Conservation (phyloP, 2,797 vertebrate genomes). For the Hylomyscus alleni region DNA sequence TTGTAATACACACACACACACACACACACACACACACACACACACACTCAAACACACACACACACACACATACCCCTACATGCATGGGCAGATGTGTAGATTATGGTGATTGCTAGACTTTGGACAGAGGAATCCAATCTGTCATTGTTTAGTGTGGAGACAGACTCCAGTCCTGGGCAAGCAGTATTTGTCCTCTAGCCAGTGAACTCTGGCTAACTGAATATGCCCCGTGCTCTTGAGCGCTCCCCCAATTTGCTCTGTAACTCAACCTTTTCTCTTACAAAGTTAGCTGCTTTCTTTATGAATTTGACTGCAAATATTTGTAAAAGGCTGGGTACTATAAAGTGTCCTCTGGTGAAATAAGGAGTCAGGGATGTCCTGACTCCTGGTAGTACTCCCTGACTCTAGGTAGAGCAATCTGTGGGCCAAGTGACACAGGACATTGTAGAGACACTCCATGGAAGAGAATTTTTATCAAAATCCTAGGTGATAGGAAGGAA, state of each 20-base stretch:
- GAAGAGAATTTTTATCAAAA: neutral
- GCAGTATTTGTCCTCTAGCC: conserved; percentile 32
- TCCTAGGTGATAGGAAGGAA: neutral
- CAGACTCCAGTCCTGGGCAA: neutral
- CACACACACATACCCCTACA: no score
- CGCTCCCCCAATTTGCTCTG: neutral
- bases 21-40: neutral
- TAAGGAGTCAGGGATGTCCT: neutral
- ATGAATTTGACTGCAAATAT: neutral
- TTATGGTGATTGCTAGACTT: neutral
- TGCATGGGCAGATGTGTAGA: rapidly evolving
- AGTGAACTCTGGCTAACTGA: conserved; percentile 24
- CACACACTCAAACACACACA: no score
- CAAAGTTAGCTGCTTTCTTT: neutral
- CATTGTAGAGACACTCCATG: neutral
- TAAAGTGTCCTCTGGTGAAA: neutral
- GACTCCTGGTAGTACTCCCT: neutral
- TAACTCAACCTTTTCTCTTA: neutral
- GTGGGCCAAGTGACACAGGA: neutral
- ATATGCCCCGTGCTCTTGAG: neutral
- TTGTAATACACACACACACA: no score
- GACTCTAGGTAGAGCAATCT: neutral
- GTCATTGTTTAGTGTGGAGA: neutral
- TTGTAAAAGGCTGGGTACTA: neutral
- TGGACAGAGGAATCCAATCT: neutral